A percentile compares a stretch with the other conserved stretches of the same genome.
phyloP scores from a whole-genome alignment of 2,113 vertebrate genomes.

The Rafetus swinhoei region DNA sequence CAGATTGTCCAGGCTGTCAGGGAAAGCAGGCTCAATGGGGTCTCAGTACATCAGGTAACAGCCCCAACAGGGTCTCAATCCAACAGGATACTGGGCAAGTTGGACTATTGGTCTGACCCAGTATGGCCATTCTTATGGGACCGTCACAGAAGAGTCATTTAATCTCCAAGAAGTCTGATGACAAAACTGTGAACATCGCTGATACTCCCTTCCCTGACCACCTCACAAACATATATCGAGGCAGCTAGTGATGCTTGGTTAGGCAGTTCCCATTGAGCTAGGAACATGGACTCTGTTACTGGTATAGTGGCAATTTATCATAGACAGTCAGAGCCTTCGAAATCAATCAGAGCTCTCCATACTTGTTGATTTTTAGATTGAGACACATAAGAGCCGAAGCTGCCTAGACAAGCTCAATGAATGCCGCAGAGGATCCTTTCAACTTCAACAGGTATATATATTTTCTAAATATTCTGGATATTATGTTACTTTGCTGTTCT shows the following conservation, averaged over 20 bases:
- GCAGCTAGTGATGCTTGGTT: not conserved
- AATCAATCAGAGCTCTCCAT: not conserved
- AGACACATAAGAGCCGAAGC: not conserved
- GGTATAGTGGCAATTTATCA: not conserved
- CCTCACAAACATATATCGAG: accelerated
- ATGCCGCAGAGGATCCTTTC: not conserved
- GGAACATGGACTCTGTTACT: not conserved
- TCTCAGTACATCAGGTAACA: no score
- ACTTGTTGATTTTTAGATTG: not conserved
- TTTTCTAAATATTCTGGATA: not conserved
- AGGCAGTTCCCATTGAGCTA: not conserved
- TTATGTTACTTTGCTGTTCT: not conserved
- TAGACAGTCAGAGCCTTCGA: not conserved
- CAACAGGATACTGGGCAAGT: not conserved
- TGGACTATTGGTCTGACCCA: not conserved
- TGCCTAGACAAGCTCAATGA: not conserved
- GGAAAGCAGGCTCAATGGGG: no score
- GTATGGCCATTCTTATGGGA: not conserved
- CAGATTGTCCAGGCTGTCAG: no score
- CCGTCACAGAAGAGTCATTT: not conserved
- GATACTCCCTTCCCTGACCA: accelerated
- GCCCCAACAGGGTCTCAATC: no score
- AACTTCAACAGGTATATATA: not conserved
- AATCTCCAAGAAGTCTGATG: not conserved
- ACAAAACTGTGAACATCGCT: not conserved